Base-by-base conservation (phyloP, 2,888 invertebrate genomes). In the Chalcis sispes region DNA sequence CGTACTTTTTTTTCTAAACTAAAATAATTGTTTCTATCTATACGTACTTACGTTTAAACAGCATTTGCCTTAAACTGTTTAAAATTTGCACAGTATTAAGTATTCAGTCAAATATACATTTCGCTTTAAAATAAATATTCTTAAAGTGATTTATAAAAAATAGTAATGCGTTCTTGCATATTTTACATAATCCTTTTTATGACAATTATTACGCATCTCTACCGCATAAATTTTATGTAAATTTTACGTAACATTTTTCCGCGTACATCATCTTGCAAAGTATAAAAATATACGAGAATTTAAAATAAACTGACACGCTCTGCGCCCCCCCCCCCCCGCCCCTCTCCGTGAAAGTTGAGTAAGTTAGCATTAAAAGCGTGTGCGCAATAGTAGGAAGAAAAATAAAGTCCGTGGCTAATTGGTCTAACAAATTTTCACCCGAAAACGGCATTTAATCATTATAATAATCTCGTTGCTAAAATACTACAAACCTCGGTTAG, bases 221-320 rank as follows among this genome's bases (percentile, higher is more conserved):
- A n/a, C n/a, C 40, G 52, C 61, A 61, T 52, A 23, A 54, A 69
- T 67, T n/a, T 74, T 74, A 74, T 74, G 67, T 74, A 74, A 74
- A 67, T 62, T 74, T 69, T 74, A 69, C 62, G 20, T 67, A 67
- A 74, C 27, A 40, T 62, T 69, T 67, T 74, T 69, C 67, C 56
- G 48, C 59, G 59, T 52, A 54, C 7, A 36, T n/a, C 48, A 52
- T 23, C 50, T 15, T 23, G 40, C 15, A n/a, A n/a, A 15, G 13
- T 4, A 52, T 40, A 42, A 73, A 42, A 50, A 52, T 59, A 13
- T 20, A n/a, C 27, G 25, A 52, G 66, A 40, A 20, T 74, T 62
- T 32, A 67, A 46, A 66, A 74, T 67, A 67, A 62, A 62, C 54
- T 46, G 54, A 36, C 36, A 36, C 61, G n/a, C 23, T 36, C 25